A percentile compares a stretch with the other conserved stretches of the same genome.
These are phyloP conservation scores for Rhorus exstirpatorius DNA, from an alignment of 2,888 invertebrate genomes.

Conservation along the genomic window DNA sequence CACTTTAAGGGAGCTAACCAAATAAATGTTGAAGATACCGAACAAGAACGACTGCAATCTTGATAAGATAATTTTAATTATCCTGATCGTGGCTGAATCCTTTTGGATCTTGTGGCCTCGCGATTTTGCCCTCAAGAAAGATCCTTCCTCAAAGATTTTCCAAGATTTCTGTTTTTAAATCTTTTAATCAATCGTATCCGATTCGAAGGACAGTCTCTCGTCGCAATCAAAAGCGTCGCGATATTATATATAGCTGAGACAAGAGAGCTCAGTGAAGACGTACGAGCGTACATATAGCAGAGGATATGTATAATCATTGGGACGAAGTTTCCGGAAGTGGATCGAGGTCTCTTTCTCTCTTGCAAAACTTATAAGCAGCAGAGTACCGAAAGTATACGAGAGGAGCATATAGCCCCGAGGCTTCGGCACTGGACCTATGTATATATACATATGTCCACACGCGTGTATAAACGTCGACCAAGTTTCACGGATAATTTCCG, in stretches of 20 bases:
- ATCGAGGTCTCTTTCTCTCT: conserved; percentile 48
- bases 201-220: background rate
- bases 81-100: too few relatives aligned
- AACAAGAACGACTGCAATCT: too few relatives aligned
- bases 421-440: background rate
- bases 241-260: conserved; percentile 11
- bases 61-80: too few relatives aligned
- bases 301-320: conserved; percentile 43
- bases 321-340: conserved; percentile 68
- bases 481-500: conserved; percentile 79
- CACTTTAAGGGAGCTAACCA: too few relatives aligned
- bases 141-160: too few relatives aligned
- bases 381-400: conserved; percentile 52
- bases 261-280: background rate
- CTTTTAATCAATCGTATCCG: background rate
- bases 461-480: conserved; percentile 42
- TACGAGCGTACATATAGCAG: conserved; percentile 29
- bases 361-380: conserved; percentile 3
- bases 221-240: conserved; percentile 58
- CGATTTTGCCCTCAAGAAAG: too few relatives aligned
- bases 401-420: conserved; percentile 46
- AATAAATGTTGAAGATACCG: too few relatives aligned
- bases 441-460: background rate
- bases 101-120: too few relatives aligned
- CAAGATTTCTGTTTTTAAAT: too few relatives aligned